Evolutionary conservation across 2,113 vertebrate species (phyloP), one percentile per base, ranked within the genome.

Genomic region (Sterrhoptilus dennistouni): DNA sequence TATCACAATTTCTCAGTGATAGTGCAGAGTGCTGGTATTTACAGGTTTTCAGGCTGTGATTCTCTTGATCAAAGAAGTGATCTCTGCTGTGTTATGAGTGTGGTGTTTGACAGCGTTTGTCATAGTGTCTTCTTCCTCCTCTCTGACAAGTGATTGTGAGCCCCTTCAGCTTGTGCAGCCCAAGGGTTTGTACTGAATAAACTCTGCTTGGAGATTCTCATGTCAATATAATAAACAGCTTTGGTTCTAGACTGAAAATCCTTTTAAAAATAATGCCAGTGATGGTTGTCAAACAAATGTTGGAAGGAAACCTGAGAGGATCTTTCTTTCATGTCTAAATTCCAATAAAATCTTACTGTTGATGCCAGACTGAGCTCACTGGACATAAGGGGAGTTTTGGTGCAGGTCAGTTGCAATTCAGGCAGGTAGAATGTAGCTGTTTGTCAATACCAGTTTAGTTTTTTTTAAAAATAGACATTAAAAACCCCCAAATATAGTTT

Each of bases 21-120:
- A 33, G 57, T 69, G 82, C 50, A 61, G 87, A 57, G 57, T 69
- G 82, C 71, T 95, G 83, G 56, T 94, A 88, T 96, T 95, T 96
- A 45, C 83, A 89, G 83, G 72, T 59, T 89, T 85, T 81, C 59
- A 88, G 79, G 63, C 68, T 92, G 83, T 50, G 54, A 83, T 94
- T 92, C 64, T 93, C 86, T 76, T 90, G 70, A 93, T 94, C 72
- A 89, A 69, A 89, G 91, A 38, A 79, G 64, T 0, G 5, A 90
- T 91, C 92, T 95, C 23, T 87, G 71, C 84, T 50, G 21, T 42
- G 27, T 44, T 90, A 38, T 21, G 53, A 80, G 54, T 69, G 78
- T 90, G 84, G 63, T 92, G 38, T 74, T 89, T 89, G 79, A 80
- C 38, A 70, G 85, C 47, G 14, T 80, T 93, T 96, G 42, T 85